phyloP scores from a whole-genome alignment of 2,888 invertebrate species.

The Alviniconcha strummeri region DNA sequence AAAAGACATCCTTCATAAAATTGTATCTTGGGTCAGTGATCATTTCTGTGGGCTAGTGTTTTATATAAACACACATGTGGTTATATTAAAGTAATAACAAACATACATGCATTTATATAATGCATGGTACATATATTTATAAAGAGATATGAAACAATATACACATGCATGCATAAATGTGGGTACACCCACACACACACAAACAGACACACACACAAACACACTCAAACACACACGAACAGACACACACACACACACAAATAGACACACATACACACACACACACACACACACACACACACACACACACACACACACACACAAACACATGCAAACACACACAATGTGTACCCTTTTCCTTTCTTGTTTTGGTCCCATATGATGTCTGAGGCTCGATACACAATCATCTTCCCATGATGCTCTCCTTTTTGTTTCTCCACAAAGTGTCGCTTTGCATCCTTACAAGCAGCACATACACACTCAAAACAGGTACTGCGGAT shows the following conservation, averaged over 20 bases:
- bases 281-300: not conserved
- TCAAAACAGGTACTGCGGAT: no score
- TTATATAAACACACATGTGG: no score
- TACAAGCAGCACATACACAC: not conserved
- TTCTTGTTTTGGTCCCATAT: conserved; percentile 63
- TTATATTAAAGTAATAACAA: no score
- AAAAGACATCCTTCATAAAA: no score
- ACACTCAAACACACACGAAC: conserved; percentile 2
- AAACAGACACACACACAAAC: not conserved
- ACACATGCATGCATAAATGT: conserved; percentile 9
- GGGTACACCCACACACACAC: not conserved
- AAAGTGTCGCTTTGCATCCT: conserved; percentile 88
- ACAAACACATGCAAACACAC: conserved; percentile 7
- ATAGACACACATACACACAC: not conserved
- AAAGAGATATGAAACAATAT: not conserved
- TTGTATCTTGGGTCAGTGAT: no score
- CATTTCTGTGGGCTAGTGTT: no score
- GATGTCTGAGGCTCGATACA: conserved; percentile 91
- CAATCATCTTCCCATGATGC: conserved; percentile 89
- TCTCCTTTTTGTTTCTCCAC: conserved; percentile 55
- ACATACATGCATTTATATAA: no score
- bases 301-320: conserved; percentile 3
- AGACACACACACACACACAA: conserved; percentile 4
- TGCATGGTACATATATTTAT: no score
- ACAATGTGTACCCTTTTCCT: conserved; percentile 20